Base-by-base conservation (phyloP, 2,797 vertebrate genomes). In the Leptoclinus maculatus region DNA sequence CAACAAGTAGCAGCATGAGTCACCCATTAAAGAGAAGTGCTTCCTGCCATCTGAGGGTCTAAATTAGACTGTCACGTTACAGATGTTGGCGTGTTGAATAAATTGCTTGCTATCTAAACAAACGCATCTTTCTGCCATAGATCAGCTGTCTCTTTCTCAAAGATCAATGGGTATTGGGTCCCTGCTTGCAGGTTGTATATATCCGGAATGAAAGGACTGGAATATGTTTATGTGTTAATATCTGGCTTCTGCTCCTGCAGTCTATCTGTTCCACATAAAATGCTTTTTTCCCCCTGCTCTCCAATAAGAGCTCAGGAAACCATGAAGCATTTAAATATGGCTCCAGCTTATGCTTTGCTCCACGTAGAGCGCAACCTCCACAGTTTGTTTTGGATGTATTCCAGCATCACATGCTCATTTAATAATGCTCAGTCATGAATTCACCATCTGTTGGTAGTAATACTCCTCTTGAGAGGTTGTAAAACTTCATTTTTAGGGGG, bases 1-100 rank as follows among this genome's bases (percentile, higher is more conserved):
- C 84, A 93, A 90, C 89, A 92, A 85, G 83, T 63, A 80, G 74
- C 71, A 70, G 75, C 80, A 63, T 93, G 90, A 94, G 88, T 93
- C 91, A 93, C 85, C 84, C 83, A 90, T 89, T 91, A 92, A 90
- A 80, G 69, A 86, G 73, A 85, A 89, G 89, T 65, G 83, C 72
- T 88, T 90, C 81, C 74, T 87, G 83, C n/a, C 36, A 69, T 79
- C 66, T 49, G 68, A 79, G 57, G 23, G 57, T 63, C 76, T 29
- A 84, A 79, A 91, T 86, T 84, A 87, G 78, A 62, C 51, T 13
- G 21, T 69, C 64, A 76, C 57, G 64, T 74, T 82, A 78, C 59
- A 77, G 66, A 72, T 58, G 64, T 68, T 64, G 39, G 60, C 79
- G 68, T 1, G 53, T 83, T 78, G 74, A 66, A 83, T 74, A 51